phyloP scores from a whole-genome alignment of 2,797 vertebrate species.

The Sebastes oblongus region DNA sequence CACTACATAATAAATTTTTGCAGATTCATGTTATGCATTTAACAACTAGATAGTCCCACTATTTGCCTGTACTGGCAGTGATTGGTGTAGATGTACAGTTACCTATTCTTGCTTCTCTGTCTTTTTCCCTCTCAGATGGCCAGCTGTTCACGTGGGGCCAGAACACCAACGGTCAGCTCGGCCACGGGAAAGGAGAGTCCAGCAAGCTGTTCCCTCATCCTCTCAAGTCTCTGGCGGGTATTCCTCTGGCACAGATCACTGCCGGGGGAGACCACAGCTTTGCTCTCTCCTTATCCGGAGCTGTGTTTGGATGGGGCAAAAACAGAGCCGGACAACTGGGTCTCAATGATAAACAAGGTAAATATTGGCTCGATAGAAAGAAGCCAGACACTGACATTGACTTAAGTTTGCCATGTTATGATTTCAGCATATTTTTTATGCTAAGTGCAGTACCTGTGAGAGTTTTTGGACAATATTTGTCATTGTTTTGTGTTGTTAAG shows the following conservation, averaged over 20 bases:
- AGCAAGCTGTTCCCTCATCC: slow-evolving; percentile 84
- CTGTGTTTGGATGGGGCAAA: slow-evolving; percentile 91
- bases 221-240: slow-evolving; percentile 87
- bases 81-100: neutral
- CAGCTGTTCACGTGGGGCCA: slow-evolving; percentile 91
- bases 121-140: slow-evolving; percentile 76
- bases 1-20: neutral
- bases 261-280: slow-evolving; percentile 93
- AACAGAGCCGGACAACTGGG: slow-evolving; percentile 91
- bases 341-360: slow-evolving; percentile 90
- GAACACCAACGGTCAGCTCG: slow-evolving; percentile 88
- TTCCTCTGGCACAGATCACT: slow-evolving; percentile 89
- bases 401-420: no score
- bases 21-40: neutral
- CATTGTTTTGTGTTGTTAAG: no score
- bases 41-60: neutral
- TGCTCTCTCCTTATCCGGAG: slow-evolving; percentile 89
- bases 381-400: neutral
- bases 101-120: neutral
- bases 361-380: neutral
- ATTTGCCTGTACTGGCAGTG: neutral
- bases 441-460: no score
- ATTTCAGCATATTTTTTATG: no score
- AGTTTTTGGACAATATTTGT: no score
- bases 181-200: slow-evolving; percentile 86